Percentiles rank a stretch among this genome's conserved stretches.
Conservation (phyloP, 2,113 vertebrate genomes). For the Alexandromys fortis region DNA sequence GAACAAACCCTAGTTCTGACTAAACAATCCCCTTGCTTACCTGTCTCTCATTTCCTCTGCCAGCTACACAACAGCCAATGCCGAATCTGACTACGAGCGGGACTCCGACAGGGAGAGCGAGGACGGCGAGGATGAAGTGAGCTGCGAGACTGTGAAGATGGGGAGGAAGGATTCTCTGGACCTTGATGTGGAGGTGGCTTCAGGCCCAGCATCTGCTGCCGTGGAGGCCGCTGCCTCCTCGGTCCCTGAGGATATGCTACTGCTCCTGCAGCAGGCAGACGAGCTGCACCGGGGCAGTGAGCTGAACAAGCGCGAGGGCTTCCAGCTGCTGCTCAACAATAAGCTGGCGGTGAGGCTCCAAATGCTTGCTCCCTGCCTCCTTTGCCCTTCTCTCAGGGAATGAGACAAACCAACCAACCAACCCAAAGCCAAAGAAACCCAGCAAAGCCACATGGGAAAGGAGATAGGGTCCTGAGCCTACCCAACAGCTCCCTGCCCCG, state of each 20-base stretch:
- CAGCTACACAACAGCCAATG: conserved; percentile 95
- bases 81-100: conserved; percentile 94
- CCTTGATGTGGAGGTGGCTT: conserved; percentile 68
- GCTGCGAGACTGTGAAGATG: conserved; percentile 91
- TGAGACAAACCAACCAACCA: too few species aligned
- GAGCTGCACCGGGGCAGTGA: conserved; percentile 88
- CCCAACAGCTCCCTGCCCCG: background rate
- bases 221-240: conserved; percentile 65
- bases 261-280: conserved; percentile 92
- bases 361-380: fast-evolving
- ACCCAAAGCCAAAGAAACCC: background rate
- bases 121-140: conserved; percentile 89
- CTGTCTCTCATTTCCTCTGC: conserved; percentile 25
- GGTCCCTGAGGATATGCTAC: conserved; percentile 84
- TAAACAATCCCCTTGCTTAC: background rate
- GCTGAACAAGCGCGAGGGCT: conserved; percentile 89
- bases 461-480: background rate
- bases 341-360: conserved; percentile 88
- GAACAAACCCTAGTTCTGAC: background rate
- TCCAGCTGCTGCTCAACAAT: conserved; percentile 91
- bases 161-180: conserved; percentile 87
- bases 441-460: background rate
- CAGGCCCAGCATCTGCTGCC: background rate
- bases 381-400: background rate
- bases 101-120: conserved; percentile 91